Evolutionary conservation across 2,797 vertebrate genomes (phyloP).

Genomic region (Cyprinella venusta): DNA sequence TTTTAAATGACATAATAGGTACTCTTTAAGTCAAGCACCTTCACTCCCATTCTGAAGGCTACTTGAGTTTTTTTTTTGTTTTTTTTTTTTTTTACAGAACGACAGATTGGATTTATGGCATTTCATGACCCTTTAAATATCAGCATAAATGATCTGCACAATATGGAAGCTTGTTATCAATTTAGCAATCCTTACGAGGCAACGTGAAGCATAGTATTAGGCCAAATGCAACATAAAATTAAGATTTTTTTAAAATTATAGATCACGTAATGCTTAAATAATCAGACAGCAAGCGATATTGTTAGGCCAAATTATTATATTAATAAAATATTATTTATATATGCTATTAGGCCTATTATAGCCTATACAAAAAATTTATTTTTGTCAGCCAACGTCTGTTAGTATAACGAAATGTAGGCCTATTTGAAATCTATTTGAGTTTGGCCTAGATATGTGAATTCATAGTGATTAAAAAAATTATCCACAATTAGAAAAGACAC

Average conservation of each 20-base stretch:
- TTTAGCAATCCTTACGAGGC: not conserved
- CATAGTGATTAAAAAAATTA: slow-evolving; percentile 32
- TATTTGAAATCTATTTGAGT: slow-evolving; percentile 1
- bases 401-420: not conserved
- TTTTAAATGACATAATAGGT: no score
- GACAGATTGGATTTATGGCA: no score
- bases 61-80: no score
- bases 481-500: not conserved
- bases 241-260: not conserved
- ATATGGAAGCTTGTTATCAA: not conserved
- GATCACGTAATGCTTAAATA: not conserved
- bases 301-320: not conserved
- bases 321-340: not conserved
- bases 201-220: not conserved
- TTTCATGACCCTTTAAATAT: not conserved
- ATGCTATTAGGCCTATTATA: no score
- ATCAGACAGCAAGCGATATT: not conserved
- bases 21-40: not conserved
- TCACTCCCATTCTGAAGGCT: not conserved
- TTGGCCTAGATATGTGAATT: not conserved
- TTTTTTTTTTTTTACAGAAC: not conserved
- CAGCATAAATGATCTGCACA: not conserved
- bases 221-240: not conserved
- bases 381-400: no score
- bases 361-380: no score